Evolutionary conservation across 1,140 invertebrate genomes (phyloP).

Genomic region (Eriocheir sinensis): DNA sequence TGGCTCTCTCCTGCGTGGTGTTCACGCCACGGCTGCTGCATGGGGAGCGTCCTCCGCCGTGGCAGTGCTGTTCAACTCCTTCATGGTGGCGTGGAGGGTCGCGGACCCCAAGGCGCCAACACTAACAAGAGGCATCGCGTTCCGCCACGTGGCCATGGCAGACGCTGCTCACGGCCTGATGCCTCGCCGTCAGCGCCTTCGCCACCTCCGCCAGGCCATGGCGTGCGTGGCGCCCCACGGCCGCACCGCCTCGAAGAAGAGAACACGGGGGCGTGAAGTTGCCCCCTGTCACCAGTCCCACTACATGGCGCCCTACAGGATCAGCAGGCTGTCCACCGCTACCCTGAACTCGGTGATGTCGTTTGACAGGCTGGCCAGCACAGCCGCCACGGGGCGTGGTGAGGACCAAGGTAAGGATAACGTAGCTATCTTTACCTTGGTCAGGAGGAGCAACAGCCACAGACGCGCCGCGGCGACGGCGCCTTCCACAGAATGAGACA

Average conservation of each 20-base stretch:
- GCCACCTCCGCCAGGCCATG: background rate
- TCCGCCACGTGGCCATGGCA: constrained; percentile 40
- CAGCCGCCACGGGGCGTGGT: background rate
- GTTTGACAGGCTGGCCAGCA: background rate
- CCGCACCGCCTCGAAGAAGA: background rate
- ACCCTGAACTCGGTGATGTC: background rate
- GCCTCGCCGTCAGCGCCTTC: constrained; percentile 15
- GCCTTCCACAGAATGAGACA: too few species aligned
- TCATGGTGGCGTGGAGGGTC: constrained; percentile 55
- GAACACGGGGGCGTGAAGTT: background rate
- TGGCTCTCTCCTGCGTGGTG: constrained; percentile 47
- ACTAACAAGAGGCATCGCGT: background rate
- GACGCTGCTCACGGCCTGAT: constrained; percentile 24
- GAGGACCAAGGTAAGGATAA: too few species aligned
- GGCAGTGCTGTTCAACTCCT: constrained; percentile 34
- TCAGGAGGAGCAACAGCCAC: too few species aligned
- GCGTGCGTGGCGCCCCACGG: background rate
- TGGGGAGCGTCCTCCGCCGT: constrained; percentile 15
- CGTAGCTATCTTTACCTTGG: too few species aligned
- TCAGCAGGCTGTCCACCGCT: background rate
- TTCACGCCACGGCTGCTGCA: constrained; percentile 42
- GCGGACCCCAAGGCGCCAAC: background rate
- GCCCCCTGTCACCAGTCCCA: background rate
- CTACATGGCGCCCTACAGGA: background rate
- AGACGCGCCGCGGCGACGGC: too few species aligned